Percentiles rank a stretch among this genome's conserved stretches.
Evolutionary conservation across 2,888 invertebrate species (phyloP).

Genomic region (Blastobasis adustella): DNA sequence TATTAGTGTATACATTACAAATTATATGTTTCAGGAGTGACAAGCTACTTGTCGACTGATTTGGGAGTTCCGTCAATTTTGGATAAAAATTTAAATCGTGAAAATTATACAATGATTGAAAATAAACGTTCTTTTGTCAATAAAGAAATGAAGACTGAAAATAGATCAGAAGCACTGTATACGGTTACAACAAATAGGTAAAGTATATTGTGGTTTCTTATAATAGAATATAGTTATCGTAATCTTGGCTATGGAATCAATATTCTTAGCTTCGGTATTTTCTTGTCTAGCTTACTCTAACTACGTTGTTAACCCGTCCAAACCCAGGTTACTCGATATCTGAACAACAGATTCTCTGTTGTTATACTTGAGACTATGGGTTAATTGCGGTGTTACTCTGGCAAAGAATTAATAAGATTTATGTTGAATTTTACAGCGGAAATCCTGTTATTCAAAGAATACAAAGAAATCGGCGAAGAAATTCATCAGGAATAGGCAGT

Average conservation of each 20-base stretch:
- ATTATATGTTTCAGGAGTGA: conserved; percentile 27
- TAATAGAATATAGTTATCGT: neutral
- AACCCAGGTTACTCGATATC: too few species aligned
- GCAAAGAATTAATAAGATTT: neutral
- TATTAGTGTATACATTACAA: too few species aligned
- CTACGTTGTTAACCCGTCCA: too few species aligned
- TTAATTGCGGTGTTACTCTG: neutral
- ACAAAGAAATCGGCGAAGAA: conserved; percentile 42
- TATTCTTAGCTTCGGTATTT: too few species aligned
- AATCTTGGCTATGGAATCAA: too few species aligned
- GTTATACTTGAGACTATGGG: too few species aligned
- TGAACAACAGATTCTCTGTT: too few species aligned
- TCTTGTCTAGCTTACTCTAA: too few species aligned
- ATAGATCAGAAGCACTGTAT: conserved; percentile 44
- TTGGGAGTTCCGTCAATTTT: conserved; percentile 33
- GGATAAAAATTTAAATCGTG: conserved; percentile 31
- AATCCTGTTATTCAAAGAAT: conserved; percentile 53
- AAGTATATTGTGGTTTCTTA: conserved; percentile 7
- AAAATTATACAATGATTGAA: conserved; percentile 51
- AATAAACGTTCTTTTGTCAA: conserved; percentile 43
- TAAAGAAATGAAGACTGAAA: conserved; percentile 46
- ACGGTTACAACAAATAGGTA: conserved; percentile 58
- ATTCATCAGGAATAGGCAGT: conserved; percentile 43
- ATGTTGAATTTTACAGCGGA: conserved; percentile 31
- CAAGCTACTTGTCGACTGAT: conserved; percentile 30